Base-by-base conservation (phyloP, 2,888 invertebrate genomes). In the Heliconius aoede region DNA sequence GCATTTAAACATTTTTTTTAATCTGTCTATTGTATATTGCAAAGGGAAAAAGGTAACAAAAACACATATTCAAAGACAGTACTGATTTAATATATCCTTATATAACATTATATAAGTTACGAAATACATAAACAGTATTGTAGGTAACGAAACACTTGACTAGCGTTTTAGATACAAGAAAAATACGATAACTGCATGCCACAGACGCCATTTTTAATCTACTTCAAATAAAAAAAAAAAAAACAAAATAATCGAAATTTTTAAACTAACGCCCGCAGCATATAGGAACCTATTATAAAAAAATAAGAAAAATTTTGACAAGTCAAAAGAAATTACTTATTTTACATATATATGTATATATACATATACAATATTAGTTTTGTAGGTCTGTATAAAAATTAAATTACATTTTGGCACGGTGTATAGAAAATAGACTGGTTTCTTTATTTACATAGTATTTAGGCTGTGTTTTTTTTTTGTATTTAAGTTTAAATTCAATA, bases 141-240 rank as follows among this genome's bases (percentile, higher is more conserved):
- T 90, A 94, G 94, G 94, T 94, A 94, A 94, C 94, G 90, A 93
- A 94, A 91, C 89, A 89, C 90, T 90, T 94, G 94, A 94, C 94
- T 94, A 94, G 94, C 91, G 91, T 90, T 89, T 87, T 85, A 87
- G 85, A 89, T 84, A 88, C 81, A 84, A 88, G 85, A 87, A 85
- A 80, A 51, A 68, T 51, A 62, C 9, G 74, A 71, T 72, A 72
- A 76, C 76, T 77, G 79, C 77, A 72, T 73, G 79, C 80, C 76
- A 76, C 80, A 76, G 80, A 82, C 80, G 79, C 77, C 77, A 68
- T 76, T 74, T 74, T 71, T 26, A 60, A 72, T 60, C 65, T 61
- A 61, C 32, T 58, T 68, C 71, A n/a, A 69, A 30, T 36, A 21
- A 15, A 62, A 46, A 58, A 32, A 62, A 28, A 15, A 36, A 32